phyloP scores from a whole-genome alignment of 2,888 invertebrate species.

The Pseudococcus jackbeardsleyi region DNA sequence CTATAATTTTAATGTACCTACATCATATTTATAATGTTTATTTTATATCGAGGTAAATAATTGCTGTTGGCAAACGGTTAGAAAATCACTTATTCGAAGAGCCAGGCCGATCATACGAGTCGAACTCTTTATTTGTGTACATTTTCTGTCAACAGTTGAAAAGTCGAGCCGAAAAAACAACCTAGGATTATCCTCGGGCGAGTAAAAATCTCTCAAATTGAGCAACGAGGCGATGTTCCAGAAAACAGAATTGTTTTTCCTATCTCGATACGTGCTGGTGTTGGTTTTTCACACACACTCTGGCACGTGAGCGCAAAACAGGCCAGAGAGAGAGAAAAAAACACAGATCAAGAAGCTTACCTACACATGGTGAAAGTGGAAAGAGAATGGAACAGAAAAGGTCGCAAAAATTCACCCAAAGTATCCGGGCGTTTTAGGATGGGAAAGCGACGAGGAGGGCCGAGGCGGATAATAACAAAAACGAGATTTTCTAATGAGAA shows the following conservation, averaged over 20 bases:
- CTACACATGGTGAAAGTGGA: background rate
- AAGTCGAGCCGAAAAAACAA: background rate
- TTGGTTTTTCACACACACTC: background rate
- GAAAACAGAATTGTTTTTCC: background rate
- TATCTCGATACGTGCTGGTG: background rate
- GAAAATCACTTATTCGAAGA: background rate
- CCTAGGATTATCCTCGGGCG: background rate
- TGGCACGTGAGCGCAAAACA: background rate
- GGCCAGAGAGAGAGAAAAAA: background rate
- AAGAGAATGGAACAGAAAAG: background rate
- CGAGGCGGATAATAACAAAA: slow-evolving; percentile 29
- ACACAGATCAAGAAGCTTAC: background rate
- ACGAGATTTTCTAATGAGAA: slow-evolving; percentile 50
- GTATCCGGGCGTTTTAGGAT: background rate
- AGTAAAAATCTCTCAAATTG: background rate
- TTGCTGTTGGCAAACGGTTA: too few species aligned
- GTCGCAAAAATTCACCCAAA: background rate
- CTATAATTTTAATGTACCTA: too few species aligned
- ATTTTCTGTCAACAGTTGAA: background rate
- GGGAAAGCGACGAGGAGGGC: background rate
- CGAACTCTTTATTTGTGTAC: background rate
- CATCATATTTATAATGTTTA: too few species aligned
- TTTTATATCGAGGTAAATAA: too few species aligned
- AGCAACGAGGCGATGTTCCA: background rate
- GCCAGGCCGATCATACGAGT: background rate